These are phyloP conservation scores for Latheticus oryzae DNA, from an alignment of 2,888 invertebrate genomes.

Conservation along the genomic window DNA sequence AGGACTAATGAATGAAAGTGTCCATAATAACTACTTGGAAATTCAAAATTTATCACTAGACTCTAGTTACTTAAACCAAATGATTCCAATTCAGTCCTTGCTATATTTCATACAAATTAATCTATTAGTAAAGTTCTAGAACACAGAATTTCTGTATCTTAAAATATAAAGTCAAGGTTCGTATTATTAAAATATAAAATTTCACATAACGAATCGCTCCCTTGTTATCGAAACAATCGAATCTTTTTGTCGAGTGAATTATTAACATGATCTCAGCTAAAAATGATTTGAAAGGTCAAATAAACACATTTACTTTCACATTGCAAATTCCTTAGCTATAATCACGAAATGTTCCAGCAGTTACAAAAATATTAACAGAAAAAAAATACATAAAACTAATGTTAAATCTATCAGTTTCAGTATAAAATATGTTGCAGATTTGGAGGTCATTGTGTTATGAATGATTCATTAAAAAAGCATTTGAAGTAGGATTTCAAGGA, in stretches of 20 bases:
- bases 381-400: too few relatives aligned
- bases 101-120: too few relatives aligned
- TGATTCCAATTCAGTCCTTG: slow-evolving; percentile 5
- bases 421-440: too few relatives aligned
- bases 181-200: slow-evolving; percentile 2
- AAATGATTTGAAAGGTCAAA: slow-evolving; percentile 52
- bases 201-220: slow-evolving; percentile 10
- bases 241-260: too few relatives aligned
- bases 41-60: too few relatives aligned
- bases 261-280: slow-evolving; percentile 13
- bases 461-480: slow-evolving; percentile 29
- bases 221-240: slow-evolving; percentile 7
- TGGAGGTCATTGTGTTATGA: neutral
- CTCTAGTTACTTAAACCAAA: too few relatives aligned
- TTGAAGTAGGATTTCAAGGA: slow-evolving; percentile 31
- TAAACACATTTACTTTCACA: slow-evolving; percentile 55
- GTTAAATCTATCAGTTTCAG: too few relatives aligned
- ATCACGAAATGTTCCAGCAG: slow-evolving; percentile 32
- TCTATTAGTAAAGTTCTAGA: too few relatives aligned
- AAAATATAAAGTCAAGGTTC: slow-evolving; percentile 8
- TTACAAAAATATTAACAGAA: slow-evolving; percentile 20
- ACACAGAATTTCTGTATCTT: too few relatives aligned
- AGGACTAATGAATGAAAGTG: neutral
- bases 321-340: slow-evolving; percentile 50
- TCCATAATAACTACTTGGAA: neutral